Evolutionary conservation across 2,888 invertebrate species (phyloP), one percentile per base, ranked within the genome.

Genomic region (Criorhina ranunculi): DNA sequence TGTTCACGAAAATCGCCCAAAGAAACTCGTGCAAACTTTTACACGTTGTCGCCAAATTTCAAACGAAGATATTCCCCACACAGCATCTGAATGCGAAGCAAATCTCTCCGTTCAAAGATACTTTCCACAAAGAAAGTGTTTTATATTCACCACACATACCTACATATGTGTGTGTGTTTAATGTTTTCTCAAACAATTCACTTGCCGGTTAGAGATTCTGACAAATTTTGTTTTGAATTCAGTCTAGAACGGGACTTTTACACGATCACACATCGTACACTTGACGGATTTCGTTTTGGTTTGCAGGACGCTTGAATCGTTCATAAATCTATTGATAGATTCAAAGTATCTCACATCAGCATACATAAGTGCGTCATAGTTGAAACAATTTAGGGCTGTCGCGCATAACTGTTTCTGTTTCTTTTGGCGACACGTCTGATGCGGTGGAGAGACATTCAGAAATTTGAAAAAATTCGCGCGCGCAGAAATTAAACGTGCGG

Each of bases 201-300:
- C 64, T 40, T 75, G 75, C 75, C 80, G 80, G 80, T 46, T 24
- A 4, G 24, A 24, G 24, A 24, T 24, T 49, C 17, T 24, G 55
- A 64, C 2, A 24, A 24, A 81, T 19, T 17, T 35, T n/a, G n/a
- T 81, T 75, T 55, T 19, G 29, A 73, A 67, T 67, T 83, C 53
- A 83, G 83, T 83, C 72, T 73, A 83, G 49, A 79, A 69, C 78
- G 69, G 73, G 73, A 83, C 83, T 57, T 79, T 78, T 57, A 67
- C 35, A 69, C 37, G 73, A 64, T 75, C 67, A 67, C 60, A 73
- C 66, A 29, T 70, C n/a, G 60, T 53, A 24, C 12, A 51, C 55
- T 9, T 12, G 19, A 1, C 35, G 11, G 35, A 37, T 49, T 46
- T 64, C 7, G 3, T 49, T 46, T 64, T 12, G 3, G 11, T n/a